Conservation (phyloP, 2,113 vertebrate species). For the Oreocharis arfaki region DNA sequence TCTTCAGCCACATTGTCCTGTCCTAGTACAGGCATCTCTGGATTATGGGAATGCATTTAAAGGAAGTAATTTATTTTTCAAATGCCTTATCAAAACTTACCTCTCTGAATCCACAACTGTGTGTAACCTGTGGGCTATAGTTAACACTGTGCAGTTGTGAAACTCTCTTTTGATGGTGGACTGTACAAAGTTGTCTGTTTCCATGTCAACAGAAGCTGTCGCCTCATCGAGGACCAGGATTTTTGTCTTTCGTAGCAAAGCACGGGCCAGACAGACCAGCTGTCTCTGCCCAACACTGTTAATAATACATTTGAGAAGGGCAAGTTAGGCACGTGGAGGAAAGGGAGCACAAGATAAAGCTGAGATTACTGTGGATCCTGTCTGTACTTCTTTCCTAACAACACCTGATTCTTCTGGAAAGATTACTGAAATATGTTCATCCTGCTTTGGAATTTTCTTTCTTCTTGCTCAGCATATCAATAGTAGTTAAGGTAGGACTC, state of each 20-base stretch:
- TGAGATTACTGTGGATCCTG: background rate
- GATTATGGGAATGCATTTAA: background rate
- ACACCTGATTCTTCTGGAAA: background rate
- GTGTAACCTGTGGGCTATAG: slow-evolving; percentile 56
- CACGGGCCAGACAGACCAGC: slow-evolving; percentile 65
- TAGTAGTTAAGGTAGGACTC: background rate
- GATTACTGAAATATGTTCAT: background rate
- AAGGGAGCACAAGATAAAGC: background rate
- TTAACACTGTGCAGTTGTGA: slow-evolving; percentile 61
- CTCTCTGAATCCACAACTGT: slow-evolving; percentile 62
- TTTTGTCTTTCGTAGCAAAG: slow-evolving; percentile 64
- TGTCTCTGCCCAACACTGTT: slow-evolving; percentile 64
- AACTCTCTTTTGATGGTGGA: slow-evolving; percentile 61
- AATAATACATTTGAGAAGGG: background rate
- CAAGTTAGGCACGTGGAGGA: background rate
- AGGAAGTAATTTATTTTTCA: background rate
- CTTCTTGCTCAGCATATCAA: background rate
- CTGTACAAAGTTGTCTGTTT: slow-evolving; percentile 61
- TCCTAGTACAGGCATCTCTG: background rate
- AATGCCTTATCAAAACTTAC: background rate
- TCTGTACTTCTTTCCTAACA: background rate
- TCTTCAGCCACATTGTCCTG: background rate
- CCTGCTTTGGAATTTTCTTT: background rate
- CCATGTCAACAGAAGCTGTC: slow-evolving; percentile 53
- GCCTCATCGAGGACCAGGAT: slow-evolving; percentile 70